Evolutionary conservation across 1,140 invertebrate species (phyloP).

Genomic region (Odontomachus brunneus): DNA sequence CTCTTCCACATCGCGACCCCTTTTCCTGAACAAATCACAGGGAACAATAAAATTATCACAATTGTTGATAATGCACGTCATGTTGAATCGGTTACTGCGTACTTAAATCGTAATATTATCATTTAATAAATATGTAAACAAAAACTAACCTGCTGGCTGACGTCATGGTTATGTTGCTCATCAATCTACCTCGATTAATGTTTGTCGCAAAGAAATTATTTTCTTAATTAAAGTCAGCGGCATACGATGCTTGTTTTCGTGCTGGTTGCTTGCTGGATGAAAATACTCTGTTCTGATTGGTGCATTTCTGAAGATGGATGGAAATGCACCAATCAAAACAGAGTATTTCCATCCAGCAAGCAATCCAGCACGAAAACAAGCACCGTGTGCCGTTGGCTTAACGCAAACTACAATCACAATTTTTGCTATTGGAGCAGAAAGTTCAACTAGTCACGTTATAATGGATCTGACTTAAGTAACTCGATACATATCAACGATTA

Average conservation of each 20-base stretch:
- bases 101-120: slow-evolving; percentile 20
- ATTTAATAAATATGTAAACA: slow-evolving; percentile 47
- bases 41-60: slow-evolving; percentile 3
- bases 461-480: too few species aligned
- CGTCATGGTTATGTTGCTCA: slow-evolving; percentile 66
- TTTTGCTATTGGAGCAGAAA: neutral
- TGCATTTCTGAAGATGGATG: too few species aligned
- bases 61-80: neutral
- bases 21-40: slow-evolving; percentile 87
- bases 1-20: slow-evolving; percentile 87
- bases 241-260: too few species aligned
- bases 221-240: slow-evolving; percentile 34
- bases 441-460: too few species aligned
- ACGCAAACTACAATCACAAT: slow-evolving; percentile 40
- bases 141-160: slow-evolving; percentile 75
- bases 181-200: neutral
- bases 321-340: too few species aligned
- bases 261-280: too few species aligned
- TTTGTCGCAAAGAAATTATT: slow-evolving; percentile 21
- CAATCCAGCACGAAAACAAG: too few species aligned
- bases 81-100: neutral
- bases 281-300: too few species aligned
- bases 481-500: too few species aligned
- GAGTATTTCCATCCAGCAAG: too few species aligned
- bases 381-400: too few species aligned